A percentile compares a stretch with the other conserved stretches of the same genome.
Evolutionary conservation across 2,797 vertebrate genomes (phyloP).

Genomic region (Vultur gryphus): DNA sequence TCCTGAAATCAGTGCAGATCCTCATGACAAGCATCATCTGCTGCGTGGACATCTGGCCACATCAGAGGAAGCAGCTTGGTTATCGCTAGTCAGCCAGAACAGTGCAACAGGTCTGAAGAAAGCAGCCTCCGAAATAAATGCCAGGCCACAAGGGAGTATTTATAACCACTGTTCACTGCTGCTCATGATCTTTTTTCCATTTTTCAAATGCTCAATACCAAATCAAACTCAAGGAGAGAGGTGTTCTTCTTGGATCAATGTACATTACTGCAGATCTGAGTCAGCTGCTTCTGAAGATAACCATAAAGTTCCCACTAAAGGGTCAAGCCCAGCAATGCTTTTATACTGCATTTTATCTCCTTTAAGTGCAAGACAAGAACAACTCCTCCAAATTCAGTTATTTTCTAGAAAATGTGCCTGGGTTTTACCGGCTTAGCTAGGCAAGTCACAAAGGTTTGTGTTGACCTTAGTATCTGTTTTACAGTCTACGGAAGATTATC

Average conservation of each 20-base stretch:
- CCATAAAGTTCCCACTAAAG: background rate
- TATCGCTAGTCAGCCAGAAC: background rate
- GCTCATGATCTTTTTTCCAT: background rate
- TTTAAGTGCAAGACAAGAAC: background rate
- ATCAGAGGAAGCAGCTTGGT: background rate
- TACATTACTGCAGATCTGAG: background rate
- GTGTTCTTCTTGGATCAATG: rapidly evolving
- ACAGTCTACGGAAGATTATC: background rate
- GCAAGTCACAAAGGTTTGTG: background rate
- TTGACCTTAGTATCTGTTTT: background rate
- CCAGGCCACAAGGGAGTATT: background rate
- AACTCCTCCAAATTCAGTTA: background rate
- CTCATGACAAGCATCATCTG: background rate
- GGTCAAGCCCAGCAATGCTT: background rate
- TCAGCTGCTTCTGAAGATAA: background rate
- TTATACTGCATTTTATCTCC: background rate
- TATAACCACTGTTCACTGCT: background rate
- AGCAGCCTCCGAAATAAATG: background rate
- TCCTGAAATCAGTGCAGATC: background rate
- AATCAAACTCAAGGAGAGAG: background rate
- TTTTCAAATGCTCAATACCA: background rate
- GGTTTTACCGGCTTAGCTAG: background rate
- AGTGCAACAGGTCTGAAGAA: background rate
- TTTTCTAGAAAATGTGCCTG: background rate
- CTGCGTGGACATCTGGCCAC: background rate